Evolutionary conservation across 2,797 vertebrate genomes (phyloP), one percentile per base, ranked within the genome.

Genomic region (Lacerta bilineata): DNA sequence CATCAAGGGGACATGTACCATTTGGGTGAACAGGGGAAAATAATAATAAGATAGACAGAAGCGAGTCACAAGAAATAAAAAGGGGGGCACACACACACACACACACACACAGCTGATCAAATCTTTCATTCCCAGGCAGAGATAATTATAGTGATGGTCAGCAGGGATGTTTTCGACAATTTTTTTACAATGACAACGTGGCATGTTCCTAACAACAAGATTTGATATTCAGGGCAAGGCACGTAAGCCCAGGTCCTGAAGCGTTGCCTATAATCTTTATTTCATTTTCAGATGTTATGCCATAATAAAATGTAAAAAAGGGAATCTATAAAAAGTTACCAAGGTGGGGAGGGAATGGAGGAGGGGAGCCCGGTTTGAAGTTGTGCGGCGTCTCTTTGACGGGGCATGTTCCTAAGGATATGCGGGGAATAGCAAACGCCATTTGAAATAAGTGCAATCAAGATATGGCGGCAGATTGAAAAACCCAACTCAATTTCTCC

Each of bases 271-370:
- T 97, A 96, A 97, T 96, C 95, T 96, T 97, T 97, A 97, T 97
- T 97, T 96, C 95, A 96, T 96, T 97, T 97, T 96, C 96, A 95
- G 96, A 97, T 96, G 96, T 96, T 95, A 96, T 94, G 95, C 95
- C 95, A 92, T 96, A 97, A 96, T 97, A 96, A 96, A 97, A 97
- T 96, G 94, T 96, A 97, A 97, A 97, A 97, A 97, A 96, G 95
- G 94, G 96, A 97, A 97, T 97, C 96, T 93, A 96, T 96, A 96
- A 97, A 96, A 97, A 95, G 95, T 96, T 97, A 96, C 94, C 94
- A 95, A 96, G 94, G 93, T 96, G 93, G 94, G 93, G 69, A 61
- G 39, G 66, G 50, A 50, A 50, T 50, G 81, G 43, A 33, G 33
- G 33, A 29, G 93, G 95, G 95, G 96, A 96, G 95, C 95, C 96